Evolutionary conservation across 1,140 invertebrate species (phyloP), one percentile per base, ranked within the genome.

Genomic region (Procambarus virginalis): DNA sequence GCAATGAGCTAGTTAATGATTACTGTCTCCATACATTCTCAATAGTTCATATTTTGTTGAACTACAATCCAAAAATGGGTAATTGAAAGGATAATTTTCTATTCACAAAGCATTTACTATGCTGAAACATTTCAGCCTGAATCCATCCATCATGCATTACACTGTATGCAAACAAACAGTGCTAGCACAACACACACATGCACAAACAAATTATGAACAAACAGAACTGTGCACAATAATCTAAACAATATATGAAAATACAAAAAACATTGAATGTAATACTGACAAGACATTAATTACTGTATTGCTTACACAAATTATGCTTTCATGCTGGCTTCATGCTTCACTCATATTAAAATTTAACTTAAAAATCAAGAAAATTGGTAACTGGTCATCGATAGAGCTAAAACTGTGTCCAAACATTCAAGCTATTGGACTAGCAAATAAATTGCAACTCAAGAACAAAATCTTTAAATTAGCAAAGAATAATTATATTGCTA

Each of bases 141-240:
- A 89, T 84, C 88, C 88, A 89, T 84, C 81, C 82, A 83, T 70
- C 81, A 88, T 88, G 86, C 86, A 58, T 51, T 58, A 77, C 73
- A 78, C 58, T 77, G 55, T 76, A n/a, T 49, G 60, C 60, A 64
- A 73, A 45, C 60, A n/a, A 83, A 77, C 77, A 78, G 73, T 78
- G 87, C 73, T 79, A 46, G 48, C 88, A 89, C 14, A 77, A 81
- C 20, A 86, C 5, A 86, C 75, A 86, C 55, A 51, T 64, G 73
- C 80, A 83, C n/a, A 75, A 76, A 89, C 77, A 83, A 68, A 83
- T 34, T 48, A 70, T 64, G 46, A 46, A 84, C 46, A 84, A 84
- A 70, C 6, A 60, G 9, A 64, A 46, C 58, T 51, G 9, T 78
- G 46, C 17, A 76, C 45, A 10, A 3, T 14, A 48, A 78, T 14